phyloP scores from a whole-genome alignment of 2,113 vertebrate species.

The Poicephalus gulielmi region DNA sequence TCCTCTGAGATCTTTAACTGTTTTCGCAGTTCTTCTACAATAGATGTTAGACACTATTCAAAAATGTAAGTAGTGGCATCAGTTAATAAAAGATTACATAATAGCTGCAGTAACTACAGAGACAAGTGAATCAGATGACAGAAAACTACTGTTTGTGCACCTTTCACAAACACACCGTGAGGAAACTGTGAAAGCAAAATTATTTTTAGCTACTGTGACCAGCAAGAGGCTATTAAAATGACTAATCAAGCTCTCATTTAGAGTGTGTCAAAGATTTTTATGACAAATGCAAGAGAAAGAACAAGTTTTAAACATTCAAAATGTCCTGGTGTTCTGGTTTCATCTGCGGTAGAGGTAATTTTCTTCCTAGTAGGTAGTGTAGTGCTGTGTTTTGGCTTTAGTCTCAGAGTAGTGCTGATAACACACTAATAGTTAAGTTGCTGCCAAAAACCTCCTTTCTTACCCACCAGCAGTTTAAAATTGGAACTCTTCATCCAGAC shows the following conservation, averaged over 20 bases:
- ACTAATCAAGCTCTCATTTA: neutral
- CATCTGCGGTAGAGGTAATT: neutral
- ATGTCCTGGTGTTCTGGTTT: neutral
- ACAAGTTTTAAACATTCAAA: neutral
- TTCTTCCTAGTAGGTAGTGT: neutral
- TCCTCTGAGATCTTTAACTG: slow-evolving; percentile 38
- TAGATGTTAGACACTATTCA: neutral
- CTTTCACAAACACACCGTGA: neutral
- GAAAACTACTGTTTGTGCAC: neutral
- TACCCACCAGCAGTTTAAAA: neutral
- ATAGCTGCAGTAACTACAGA: neutral
- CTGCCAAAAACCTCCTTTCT: neutral
- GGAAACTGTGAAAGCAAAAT: neutral
- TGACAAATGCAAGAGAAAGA: neutral
- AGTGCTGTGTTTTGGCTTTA: neutral
- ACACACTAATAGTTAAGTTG: neutral
- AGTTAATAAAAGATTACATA: neutral
- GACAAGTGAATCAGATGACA: neutral
- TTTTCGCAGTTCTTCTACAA: slow-evolving; percentile 55
- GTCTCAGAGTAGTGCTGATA: neutral
- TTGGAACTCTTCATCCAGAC: neutral
- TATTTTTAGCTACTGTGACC: neutral
- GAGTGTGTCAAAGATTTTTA: neutral
- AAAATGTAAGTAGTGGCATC: neutral
- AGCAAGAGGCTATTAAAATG: neutral